Evolutionary conservation across 2,797 vertebrate species (phyloP), one percentile per base, ranked within the genome.

Genomic region (Cryptoprocta ferox): DNA sequence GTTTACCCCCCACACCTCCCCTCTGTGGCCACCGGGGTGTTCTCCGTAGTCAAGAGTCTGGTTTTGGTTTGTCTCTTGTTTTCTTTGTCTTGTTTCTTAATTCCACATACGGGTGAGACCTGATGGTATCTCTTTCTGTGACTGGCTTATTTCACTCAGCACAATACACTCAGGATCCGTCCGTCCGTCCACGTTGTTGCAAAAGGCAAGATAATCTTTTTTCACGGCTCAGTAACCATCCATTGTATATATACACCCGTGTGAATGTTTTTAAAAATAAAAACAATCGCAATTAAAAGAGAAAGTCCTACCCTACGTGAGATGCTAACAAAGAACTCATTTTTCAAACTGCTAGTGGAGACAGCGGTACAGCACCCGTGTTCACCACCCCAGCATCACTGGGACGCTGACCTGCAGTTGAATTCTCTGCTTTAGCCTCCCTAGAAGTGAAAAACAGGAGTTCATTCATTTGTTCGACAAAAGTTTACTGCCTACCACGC

Each of bases 281-380:
- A 71, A 82, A 85, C 37, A 83, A 79, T 37, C 45, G 39, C 5
- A 61, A 42, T 75, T 11, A 61, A 87, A 88, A 94, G 53, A 45
- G 50, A 45, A 65, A 86, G 63, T 78, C 91, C n/a, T 50, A 82
- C 24, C 30, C 35, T 73, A 24, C 10, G 95, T 35, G 59, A 94
- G 53, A 66, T 32, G 37, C 79, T 32, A 75, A 66, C 56, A 92
- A 85, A 68, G 63, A 93, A 66, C 42, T 66, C 63, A 63, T n/a
- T 92, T 83, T 94, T 82, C 50, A 78, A 92, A 94, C 81, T 73
- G 91, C 63, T 83, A 35, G 16, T 32, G 35, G 82, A 73, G 63
- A 78, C 5, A 11, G 56, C 19, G 26, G n/a, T n/a, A n/a, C n/a
- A n/a, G n/a, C 48, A 79, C 35, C 63, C 56, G 79, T 39, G 73